Base-by-base conservation (phyloP, 2,888 invertebrate species). In the Oscheius sp. region DNA sequence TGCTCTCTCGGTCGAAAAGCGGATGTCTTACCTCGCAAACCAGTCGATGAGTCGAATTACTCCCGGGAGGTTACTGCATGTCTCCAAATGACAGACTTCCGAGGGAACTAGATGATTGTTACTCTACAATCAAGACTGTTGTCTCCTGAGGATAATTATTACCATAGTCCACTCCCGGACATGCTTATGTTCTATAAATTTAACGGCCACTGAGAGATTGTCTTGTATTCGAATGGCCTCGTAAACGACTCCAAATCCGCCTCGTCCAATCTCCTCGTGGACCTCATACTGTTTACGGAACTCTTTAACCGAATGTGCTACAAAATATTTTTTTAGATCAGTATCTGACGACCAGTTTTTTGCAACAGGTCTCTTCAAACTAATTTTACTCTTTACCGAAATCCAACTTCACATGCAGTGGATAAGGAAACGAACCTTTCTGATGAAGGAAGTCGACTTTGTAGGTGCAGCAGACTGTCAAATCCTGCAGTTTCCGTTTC, bases 221-320 rank as follows among this genome's bases (percentile, higher is more conserved):
- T 87, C 87, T 33, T 70, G 58, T 11, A 84, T 76, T 29, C 87
- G 75, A 1, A 83, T 73, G 2, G 84, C 87, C 66, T 82, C 80
- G 72, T 87, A 87, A 35, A 87, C 87, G 29, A 85, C 81, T 9
- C 87, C 87, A 74, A 87, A 87, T 2, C 87, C 87, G 3, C 87
- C 87, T 7, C 86, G 74, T 10, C 85, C 85, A 65, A 87, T 87
- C 77, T 87, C 86, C 59, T 87, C 87, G 29, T 77, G 74, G 7
- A 84, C 83, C 55, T 79, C 79, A 70, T 85, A 85, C 62, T 82
- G 84, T 9, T 77, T 53, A 21, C 84, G 82, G 80, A 85, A 85
- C 37, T 85, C 83, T 70, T 85, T 85, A 37, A 77, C 79, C 9
- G 82, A 81, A 74, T 85, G 85, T 37, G 79, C 85, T 85, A 70